These are phyloP conservation scores for Triplophysa yarkandensis DNA, from an alignment of 2,797 vertebrate species.

Conservation along the genomic window DNA sequence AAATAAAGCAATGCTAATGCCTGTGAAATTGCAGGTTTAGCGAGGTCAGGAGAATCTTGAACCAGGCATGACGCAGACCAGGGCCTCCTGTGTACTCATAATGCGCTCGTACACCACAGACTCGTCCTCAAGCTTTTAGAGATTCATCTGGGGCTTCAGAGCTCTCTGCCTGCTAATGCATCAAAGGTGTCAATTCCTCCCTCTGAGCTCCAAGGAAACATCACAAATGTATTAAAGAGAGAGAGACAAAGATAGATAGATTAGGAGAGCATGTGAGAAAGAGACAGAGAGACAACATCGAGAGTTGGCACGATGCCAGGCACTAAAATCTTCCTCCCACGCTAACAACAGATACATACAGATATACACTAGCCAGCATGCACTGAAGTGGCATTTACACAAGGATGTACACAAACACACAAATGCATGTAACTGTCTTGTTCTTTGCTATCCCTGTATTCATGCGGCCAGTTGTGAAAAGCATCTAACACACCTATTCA, in stretches of 20 bases:
- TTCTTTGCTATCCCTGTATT: background rate
- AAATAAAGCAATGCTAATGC: slow-evolving; percentile 11
- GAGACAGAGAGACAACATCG: slow-evolving; percentile 20
- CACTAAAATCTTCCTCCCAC: slow-evolving; percentile 34
- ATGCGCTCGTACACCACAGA: slow-evolving; percentile 32
- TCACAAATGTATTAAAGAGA: slow-evolving; percentile 50
- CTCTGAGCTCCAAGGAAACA: slow-evolving; percentile 48
- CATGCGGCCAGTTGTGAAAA: background rate
- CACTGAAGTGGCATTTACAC: slow-evolving; percentile 13
- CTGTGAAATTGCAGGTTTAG: slow-evolving; percentile 39
- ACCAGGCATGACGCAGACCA: background rate
- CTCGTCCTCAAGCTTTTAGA: slow-evolving; percentile 45
- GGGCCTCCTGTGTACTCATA: slow-evolving; percentile 23
- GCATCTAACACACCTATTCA: background rate
- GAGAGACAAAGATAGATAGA: background rate
- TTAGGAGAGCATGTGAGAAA: background rate
- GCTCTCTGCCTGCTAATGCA: slow-evolving; percentile 49
- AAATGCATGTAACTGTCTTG: background rate
- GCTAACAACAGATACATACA: slow-evolving; percentile 38
- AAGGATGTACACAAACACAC: slow-evolving; percentile 10
- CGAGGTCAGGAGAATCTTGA: slow-evolving; percentile 28
- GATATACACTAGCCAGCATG: slow-evolving; percentile 30
- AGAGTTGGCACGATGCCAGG: slow-evolving; percentile 29
- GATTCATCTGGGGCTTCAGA: slow-evolving; percentile 44
- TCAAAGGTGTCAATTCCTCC: slow-evolving; percentile 50